Evolutionary conservation across 2,797 vertebrate genomes (phyloP).

Genomic region (Phoeniculus purpureus): DNA sequence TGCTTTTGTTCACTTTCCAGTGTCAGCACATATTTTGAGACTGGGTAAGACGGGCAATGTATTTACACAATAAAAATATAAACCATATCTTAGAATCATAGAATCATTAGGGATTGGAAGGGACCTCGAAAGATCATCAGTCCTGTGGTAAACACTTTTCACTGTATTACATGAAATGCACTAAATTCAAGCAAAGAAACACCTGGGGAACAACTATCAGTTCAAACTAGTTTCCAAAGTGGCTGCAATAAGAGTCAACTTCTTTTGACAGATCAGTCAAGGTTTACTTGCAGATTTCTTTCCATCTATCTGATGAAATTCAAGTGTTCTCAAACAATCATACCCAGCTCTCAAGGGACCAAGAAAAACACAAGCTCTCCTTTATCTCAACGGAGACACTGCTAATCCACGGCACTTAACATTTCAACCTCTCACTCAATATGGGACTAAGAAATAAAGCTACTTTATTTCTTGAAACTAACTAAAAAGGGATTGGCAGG

Average conservation of each 20-base stretch:
- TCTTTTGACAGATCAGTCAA: conserved; percentile 29
- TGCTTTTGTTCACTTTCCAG: conserved; percentile 33
- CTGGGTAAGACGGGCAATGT: neutral
- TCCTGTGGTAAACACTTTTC: neutral
- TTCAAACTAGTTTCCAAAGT: neutral
- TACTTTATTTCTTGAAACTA: conserved; percentile 59
- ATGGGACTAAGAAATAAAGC: conserved; percentile 62
- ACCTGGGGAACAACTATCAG: neutral
- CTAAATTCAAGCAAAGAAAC: neutral
- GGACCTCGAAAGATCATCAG: neutral
- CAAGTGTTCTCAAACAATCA: conserved; percentile 43
- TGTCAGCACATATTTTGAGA: conserved; percentile 30
- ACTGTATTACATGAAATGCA: neutral
- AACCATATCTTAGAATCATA: neutral
- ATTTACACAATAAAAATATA: conserved; percentile 38
- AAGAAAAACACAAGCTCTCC: conserved; percentile 28
- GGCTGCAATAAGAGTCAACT: neutral
- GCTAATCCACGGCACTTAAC: conserved; percentile 68
- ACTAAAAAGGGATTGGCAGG: conserved; percentile 45
- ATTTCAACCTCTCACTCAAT: conserved; percentile 69
- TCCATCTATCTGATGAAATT: conserved; percentile 34
- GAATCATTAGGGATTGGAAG: too few relatives aligned
- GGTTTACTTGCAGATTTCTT: conserved; percentile 16
- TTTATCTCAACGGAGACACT: conserved; percentile 30
- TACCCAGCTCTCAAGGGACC: neutral